Percentiles rank a stretch among this genome's conserved stretches.
phyloP scores from a whole-genome alignment of 2,797 vertebrate genomes.

The Fistularia commersonii region DNA sequence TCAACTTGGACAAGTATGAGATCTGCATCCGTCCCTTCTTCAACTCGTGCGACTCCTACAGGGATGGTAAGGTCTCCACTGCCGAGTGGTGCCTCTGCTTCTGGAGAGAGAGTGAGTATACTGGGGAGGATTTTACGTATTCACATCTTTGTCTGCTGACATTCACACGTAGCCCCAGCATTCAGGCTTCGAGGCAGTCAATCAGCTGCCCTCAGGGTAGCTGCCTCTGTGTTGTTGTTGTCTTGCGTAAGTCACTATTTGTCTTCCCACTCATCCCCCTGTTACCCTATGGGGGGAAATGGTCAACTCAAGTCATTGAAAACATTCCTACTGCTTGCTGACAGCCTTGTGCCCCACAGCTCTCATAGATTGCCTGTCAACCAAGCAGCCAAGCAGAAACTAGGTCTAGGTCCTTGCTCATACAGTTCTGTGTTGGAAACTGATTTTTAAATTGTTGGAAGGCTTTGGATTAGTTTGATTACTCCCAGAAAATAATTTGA shows the following conservation, averaged over 20 bases:
- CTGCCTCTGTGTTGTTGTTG: slow-evolving; percentile 13
- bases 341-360: slow-evolving; percentile 49
- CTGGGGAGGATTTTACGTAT: neutral
- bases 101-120: slow-evolving; percentile 96
- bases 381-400: slow-evolving; percentile 48
- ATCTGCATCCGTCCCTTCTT: slow-evolving; percentile 97
- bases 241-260: slow-evolving; percentile 45
- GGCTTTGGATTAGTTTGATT: too few species aligned
- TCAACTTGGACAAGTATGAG: slow-evolving; percentile 98
- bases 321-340: slow-evolving; percentile 59
- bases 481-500: too few species aligned
- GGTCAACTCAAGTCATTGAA: slow-evolving; percentile 46
- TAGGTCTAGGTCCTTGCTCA: slow-evolving; percentile 5
- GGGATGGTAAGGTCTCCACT: slow-evolving; percentile 88
- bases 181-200: slow-evolving; percentile 18
- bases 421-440: neutral
- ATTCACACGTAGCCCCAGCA: slow-evolving; percentile 7
- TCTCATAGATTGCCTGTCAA: slow-evolving; percentile 32
- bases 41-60: slow-evolving; percentile 97
- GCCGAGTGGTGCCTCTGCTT: slow-evolving; percentile 99
- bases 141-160: slow-evolving; percentile 3
- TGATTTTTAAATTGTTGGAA: slow-evolving; percentile 17
- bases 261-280: slow-evolving; percentile 37
- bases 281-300: slow-evolving; percentile 35
- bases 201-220: slow-evolving; percentile 9